phyloP scores from a whole-genome alignment of 2,888 invertebrate genomes.

The Acleris laterana region DNA sequence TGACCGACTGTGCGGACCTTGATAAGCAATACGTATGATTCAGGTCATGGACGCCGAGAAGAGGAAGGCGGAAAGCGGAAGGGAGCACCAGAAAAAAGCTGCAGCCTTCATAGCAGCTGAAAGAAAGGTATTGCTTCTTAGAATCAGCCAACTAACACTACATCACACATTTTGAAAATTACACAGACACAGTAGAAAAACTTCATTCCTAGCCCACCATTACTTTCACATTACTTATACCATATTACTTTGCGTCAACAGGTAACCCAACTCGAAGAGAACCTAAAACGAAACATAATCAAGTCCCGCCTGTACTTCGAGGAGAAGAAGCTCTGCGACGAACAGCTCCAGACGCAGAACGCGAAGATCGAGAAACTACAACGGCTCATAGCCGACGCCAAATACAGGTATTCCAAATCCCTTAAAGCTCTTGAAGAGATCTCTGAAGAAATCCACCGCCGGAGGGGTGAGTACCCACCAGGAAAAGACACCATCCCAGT shows the following conservation, averaged over 20 bases:
- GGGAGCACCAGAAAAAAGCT: conserved; percentile 93
- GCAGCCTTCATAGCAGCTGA: conserved; percentile 92
- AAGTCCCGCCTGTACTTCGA: conserved; percentile 97
- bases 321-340: conserved; percentile 93
- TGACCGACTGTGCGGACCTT: too few relatives aligned
- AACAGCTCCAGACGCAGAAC: conserved; percentile 93
- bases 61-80: conserved; percentile 93
- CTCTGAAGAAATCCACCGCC: conserved; percentile 95
- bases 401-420: conserved; percentile 91
- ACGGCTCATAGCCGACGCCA: conserved; percentile 90
- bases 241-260: conserved; percentile 47
- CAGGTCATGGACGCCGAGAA: conserved; percentile 97
- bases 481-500: conserved; percentile 76
- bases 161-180: conserved; percentile 22
- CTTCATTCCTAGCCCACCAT: too few relatives aligned
- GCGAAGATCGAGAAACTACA: conserved; percentile 92
- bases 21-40: conserved; percentile 29
- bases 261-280: conserved; percentile 92
- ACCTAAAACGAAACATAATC: conserved; percentile 90
- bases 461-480: conserved; percentile 83
- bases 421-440: conserved; percentile 94
- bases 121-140: conserved; percentile 83
- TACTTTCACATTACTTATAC: too few relatives aligned
- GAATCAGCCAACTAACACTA: neutral
- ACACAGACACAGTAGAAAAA: neutral